Evolutionary conservation across 2,888 invertebrate genomes (phyloP).

Genomic region (Agriopis aurantiaria): DNA sequence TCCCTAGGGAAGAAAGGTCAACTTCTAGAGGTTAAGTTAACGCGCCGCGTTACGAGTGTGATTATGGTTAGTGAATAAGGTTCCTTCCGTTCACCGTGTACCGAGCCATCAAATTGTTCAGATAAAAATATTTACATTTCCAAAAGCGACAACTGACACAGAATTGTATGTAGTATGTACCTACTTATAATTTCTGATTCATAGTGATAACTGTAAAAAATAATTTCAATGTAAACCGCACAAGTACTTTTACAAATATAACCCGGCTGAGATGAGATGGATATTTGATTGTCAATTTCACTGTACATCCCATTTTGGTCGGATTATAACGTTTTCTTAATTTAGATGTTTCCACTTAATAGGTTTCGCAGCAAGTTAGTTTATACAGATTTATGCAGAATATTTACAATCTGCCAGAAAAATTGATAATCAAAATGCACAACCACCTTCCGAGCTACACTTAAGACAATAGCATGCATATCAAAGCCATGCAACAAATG

Average conservation of each 20-base stretch:
- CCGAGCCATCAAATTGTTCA: too few species aligned
- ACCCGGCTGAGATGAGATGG: conserved; percentile 58
- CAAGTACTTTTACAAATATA: conserved; percentile 68
- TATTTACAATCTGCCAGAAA: neutral
- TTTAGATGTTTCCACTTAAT: conserved; percentile 15
- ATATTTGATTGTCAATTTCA: conserved; percentile 22
- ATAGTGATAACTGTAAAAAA: neutral
- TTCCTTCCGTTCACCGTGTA: too few species aligned
- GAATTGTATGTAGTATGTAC: too few species aligned
- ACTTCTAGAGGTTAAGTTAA: too few species aligned
- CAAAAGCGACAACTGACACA: too few species aligned
- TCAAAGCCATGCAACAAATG: conserved; percentile 13
- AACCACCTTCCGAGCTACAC: neutral
- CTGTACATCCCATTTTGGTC: conserved; percentile 56
- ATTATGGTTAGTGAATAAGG: too few species aligned
- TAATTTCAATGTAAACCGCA: conserved; percentile 65
- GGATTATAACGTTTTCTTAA: conserved; percentile 35
- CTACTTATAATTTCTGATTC: neutral
- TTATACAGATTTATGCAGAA: neutral
- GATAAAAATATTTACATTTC: too few species aligned
- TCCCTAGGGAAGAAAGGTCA: too few species aligned
- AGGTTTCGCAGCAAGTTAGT: neutral
- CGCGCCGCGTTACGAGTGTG: too few species aligned
- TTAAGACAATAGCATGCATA: conserved; percentile 29
- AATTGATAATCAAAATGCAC: neutral